These are phyloP conservation scores for Procavia capensis DNA, from an alignment of 2,113 vertebrate genomes.

Conservation along the genomic window DNA sequence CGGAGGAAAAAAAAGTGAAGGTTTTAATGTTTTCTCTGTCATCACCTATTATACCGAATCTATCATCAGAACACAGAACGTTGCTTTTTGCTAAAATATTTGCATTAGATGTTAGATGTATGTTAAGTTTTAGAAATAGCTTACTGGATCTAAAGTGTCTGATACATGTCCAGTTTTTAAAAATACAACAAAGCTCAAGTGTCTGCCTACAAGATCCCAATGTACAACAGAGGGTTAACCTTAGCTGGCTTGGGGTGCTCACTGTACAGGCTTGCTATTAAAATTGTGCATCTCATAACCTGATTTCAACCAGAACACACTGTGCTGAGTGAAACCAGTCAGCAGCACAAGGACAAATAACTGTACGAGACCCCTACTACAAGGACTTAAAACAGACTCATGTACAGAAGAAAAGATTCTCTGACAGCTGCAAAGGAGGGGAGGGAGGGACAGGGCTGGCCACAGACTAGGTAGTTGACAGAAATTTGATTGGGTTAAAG, in stretches of 20 bases:
- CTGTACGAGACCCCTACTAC: no score
- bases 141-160: slow-evolving; percentile 19
- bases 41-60: neutral
- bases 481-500: no score
- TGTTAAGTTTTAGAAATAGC: neutral
- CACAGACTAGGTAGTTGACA: no score
- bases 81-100: neutral
- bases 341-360: no score
- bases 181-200: slow-evolving; percentile 12
- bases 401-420: no score
- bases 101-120: neutral
- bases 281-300: no score
- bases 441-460: no score
- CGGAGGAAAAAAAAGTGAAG: slow-evolving; percentile 41
- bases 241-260: neutral
- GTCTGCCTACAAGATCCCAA: neutral
- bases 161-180: neutral
- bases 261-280: no score
- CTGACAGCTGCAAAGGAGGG: no score
- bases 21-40: slow-evolving; percentile 38
- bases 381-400: no score
- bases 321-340: no score
- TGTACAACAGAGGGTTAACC: neutral
- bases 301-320: no score
- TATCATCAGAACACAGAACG: slow-evolving; percentile 16